Percentiles rank a stretch among this genome's conserved stretches.
phyloP scores from a whole-genome alignment of 2,888 invertebrate species.

The Didymodactylos carnosus region DNA sequence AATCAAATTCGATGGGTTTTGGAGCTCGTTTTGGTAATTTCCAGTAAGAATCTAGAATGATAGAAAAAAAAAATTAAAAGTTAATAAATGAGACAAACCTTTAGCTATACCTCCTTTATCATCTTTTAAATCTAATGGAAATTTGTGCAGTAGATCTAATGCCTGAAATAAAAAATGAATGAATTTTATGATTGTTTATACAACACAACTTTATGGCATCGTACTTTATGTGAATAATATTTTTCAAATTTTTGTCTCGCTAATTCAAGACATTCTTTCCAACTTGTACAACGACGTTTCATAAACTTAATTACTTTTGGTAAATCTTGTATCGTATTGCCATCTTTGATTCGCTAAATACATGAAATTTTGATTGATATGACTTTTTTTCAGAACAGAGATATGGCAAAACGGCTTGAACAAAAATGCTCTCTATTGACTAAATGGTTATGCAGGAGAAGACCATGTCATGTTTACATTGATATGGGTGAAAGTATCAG shows the following conservation, averaged over 20 bases:
- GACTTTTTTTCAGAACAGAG: too few species aligned
- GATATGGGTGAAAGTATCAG: not conserved
- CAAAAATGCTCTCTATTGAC: too few species aligned
- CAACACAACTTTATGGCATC: not conserved
- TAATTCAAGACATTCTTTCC: slow-evolving; percentile 26
- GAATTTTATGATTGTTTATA: not conserved
- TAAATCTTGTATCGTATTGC: slow-evolving; percentile 23
- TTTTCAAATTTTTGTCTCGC: slow-evolving; percentile 33
- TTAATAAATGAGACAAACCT: not conserved
- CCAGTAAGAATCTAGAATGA: slow-evolving; percentile 30
- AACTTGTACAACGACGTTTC: slow-evolving; percentile 20
- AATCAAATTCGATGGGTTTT: slow-evolving; percentile 26
- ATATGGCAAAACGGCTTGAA: too few species aligned
- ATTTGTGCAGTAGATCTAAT: slow-evolving; percentile 28
- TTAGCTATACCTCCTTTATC: slow-evolving; percentile 29
- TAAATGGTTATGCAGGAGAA: too few species aligned
- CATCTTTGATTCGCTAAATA: slow-evolving; percentile 18
- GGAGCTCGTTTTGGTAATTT: slow-evolving; percentile 34
- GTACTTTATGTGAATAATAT: slow-evolving; percentile 33
- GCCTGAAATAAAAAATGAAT: slow-evolving; percentile 22
- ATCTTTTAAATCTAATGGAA: slow-evolving; percentile 28
- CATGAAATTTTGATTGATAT: too few species aligned
- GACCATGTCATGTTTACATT: too few species aligned
- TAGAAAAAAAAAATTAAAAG: not conserved
- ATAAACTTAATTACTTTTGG: slow-evolving; percentile 24